Base-by-base conservation (phyloP, 2,888 invertebrate species). In the Miltochrista miniata region DNA sequence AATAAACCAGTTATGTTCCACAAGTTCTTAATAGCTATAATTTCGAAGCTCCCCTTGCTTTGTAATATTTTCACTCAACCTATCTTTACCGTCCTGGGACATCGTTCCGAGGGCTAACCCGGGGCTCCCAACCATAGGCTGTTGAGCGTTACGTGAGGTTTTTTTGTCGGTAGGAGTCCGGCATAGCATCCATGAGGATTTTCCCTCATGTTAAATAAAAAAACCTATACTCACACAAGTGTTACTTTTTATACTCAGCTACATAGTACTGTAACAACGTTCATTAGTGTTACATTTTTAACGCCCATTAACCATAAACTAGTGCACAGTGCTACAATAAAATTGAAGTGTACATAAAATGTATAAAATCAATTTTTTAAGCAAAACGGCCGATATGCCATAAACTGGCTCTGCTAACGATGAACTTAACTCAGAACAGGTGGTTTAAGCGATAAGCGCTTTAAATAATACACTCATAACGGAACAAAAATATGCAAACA, bases 401-500 rank as follows among this genome's bases (percentile, higher is more conserved):
- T 41, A 34, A 56, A 41, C n/a, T 46, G 56, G 51, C 34, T 43
- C 37, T 13, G 9, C 14, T 31, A 31, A 47, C 33, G 24, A 43
- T 40, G 48, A 52, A 64, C 55, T 66, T 37, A 57, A 59, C 59
- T 68, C 56, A 52, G 66, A 68, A 62, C 66, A 68, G 62, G 59
- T 61, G 54, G 54, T 50, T 48, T 56, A 61, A 61, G 55, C 59
- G 66, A 66, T 66, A 68, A 66, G 62, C 51, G 37, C 36, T 48
- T 34, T 51, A 36, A 54, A 61, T 58, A 53, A 51, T 34, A 46
- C 8, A 46, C 18, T 24, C 18, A 57, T 52, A 63, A 59, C 46
- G 46, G 51, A 18, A 33, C n/a, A 4, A 42, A 34, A 2, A 9
- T 12, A 42, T 45, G 64, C 56, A 57, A 67, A 57, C 57, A 54